Conservation (phyloP, 1,140 invertebrate genomes). For the Polypedilum vanderplanki region DNA sequence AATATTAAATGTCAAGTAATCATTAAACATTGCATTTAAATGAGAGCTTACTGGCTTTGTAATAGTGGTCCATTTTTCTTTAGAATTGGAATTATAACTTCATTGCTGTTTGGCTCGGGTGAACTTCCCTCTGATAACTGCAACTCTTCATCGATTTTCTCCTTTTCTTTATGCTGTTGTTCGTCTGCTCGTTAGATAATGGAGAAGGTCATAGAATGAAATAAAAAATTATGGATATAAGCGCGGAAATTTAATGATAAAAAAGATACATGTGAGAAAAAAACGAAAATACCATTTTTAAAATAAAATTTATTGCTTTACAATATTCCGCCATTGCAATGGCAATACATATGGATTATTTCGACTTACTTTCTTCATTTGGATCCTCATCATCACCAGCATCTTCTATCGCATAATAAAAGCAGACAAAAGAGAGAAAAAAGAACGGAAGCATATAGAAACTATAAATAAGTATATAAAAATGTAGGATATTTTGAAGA, state of each 20-base stretch:
- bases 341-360: too few species aligned
- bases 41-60: conserved; percentile 42
- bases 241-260: not conserved
- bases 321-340: not conserved
- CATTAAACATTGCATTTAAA: conserved; percentile 31
- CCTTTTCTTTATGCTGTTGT: conserved; percentile 29
- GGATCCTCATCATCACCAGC: not conserved
- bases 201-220: not conserved
- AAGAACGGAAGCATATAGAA: not conserved
- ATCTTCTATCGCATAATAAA: not conserved
- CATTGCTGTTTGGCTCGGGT: conserved; percentile 37
- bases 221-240: too few species aligned
- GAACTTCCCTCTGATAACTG: conserved; percentile 26
- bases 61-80: conserved; percentile 43
- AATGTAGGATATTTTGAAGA: not conserved
- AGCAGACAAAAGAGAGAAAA: not conserved
- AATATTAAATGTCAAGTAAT: conserved; percentile 15
- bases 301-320: not conserved
- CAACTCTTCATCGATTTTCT: conserved; percentile 29
- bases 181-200: conserved; percentile 30
- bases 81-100: conserved; percentile 42
- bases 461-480: not conserved
- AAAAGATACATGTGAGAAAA: not conserved
- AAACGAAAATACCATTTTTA: not conserved
- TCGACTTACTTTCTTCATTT: conserved; percentile 12